A percentile compares a stretch with the other conserved stretches of the same genome.
Evolutionary conservation across 1,140 invertebrate species (phyloP).

Genomic region (Pseudobourletiella spinata): DNA sequence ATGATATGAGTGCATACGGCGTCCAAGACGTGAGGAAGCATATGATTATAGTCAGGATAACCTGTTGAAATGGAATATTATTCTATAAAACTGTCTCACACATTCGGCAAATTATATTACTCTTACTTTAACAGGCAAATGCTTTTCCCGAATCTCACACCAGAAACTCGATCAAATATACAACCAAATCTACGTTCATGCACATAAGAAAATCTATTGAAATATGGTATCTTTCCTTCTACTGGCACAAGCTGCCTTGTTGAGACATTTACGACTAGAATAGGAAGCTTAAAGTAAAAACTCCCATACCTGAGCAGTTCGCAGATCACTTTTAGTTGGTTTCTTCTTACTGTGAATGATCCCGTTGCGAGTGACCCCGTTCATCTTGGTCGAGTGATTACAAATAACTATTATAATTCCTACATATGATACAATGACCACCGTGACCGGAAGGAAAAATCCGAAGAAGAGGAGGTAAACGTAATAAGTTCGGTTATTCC

Average conservation of each 20-base stretch:
- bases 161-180: no score
- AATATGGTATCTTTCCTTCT: no score
- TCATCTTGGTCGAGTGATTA: slow-evolving; percentile 14
- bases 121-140: no score
- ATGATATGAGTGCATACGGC: slow-evolving; percentile 47
- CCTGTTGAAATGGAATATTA: no score
- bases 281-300: no score
- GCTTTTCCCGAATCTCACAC: no score
- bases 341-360: slow-evolving; percentile 11
- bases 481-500: slow-evolving; percentile 41
- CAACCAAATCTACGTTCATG: no score
- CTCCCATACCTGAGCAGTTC: slow-evolving; percentile 22
- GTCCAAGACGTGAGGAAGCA: slow-evolving; percentile 47
- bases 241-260: no score
- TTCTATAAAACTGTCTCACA: no score
- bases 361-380: slow-evolving; percentile 17
- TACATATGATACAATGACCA: slow-evolving; percentile 46
- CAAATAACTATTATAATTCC: slow-evolving; percentile 39
- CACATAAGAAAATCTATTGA: no score
- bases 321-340: slow-evolving; percentile 15
- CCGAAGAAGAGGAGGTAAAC: slow-evolving; percentile 46
- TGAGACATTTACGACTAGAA: no score
- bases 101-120: no score
- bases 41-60: slow-evolving; percentile 45
- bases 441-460: slow-evolving; percentile 45